Conservation (phyloP, 2,797 vertebrate genomes). For the Paratrypauchen microcephalus region DNA sequence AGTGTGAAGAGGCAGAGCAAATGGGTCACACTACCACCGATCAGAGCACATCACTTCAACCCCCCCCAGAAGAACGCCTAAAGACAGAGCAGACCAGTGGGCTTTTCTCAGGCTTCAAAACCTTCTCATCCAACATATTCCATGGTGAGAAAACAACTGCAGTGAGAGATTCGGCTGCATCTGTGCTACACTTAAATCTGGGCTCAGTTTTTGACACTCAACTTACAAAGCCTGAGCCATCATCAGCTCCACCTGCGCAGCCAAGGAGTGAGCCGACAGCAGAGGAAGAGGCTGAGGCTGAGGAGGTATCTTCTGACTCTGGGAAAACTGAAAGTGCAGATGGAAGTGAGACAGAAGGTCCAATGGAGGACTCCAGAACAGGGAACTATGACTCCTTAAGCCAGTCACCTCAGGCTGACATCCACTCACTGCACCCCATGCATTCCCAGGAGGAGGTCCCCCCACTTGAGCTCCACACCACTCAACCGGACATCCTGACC, state of each 20-base stretch:
- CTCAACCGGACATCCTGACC: conserved; percentile 18
- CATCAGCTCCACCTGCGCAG: conserved; percentile 59
- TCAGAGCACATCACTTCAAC: conserved; percentile 70
- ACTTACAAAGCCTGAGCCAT: conserved; percentile 46
- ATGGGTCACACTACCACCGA: conserved; percentile 80
- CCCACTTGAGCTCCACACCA: conserved; percentile 40
- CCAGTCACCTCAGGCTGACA: conserved; percentile 46
- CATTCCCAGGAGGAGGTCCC: conserved; percentile 37
- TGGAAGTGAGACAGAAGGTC: conserved; percentile 67
- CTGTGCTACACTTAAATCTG: conserved; percentile 80
- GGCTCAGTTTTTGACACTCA: conserved; percentile 75
- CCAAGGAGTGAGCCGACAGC: conserved; percentile 39
- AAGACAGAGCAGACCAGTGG: conserved; percentile 66
- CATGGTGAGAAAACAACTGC: conserved; percentile 78
- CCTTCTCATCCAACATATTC: conserved; percentile 84
- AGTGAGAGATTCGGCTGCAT: conserved; percentile 72
- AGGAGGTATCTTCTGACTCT: conserved; percentile 65
- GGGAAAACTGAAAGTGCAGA: conserved; percentile 69
- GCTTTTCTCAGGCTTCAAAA: conserved; percentile 86
- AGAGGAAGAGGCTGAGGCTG: conserved; percentile 50
- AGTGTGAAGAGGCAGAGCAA: conserved; percentile 81
- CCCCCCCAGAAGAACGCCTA: conserved; percentile 50
- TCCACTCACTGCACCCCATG: conserved; percentile 43
- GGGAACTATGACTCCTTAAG: conserved; percentile 64
- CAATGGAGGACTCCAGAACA: conserved; percentile 61